phyloP scores from a whole-genome alignment of 2,113 vertebrate genomes.

The Chitala chitala region DNA sequence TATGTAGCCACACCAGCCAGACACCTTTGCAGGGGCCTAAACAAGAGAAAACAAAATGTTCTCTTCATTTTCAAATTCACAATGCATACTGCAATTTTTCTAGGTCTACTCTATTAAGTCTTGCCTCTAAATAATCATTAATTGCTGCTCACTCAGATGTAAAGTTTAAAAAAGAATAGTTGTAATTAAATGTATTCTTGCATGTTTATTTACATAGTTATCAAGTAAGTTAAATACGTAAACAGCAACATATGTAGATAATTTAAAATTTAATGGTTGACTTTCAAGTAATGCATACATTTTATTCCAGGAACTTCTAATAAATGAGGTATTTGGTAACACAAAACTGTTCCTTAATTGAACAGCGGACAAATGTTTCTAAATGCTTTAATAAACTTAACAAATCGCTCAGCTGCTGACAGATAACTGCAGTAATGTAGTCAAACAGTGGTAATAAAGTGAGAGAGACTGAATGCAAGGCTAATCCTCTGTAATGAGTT shows the following conservation, averaged over 20 bases:
- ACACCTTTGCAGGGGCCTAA: constrained; percentile 67
- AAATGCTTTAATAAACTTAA: constrained; percentile 30
- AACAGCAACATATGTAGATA: no score
- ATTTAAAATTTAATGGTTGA: no score
- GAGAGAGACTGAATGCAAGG: constrained; percentile 46
- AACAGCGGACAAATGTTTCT: constrained; percentile 17
- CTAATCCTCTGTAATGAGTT: constrained; percentile 41
- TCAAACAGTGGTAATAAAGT: constrained; percentile 51
- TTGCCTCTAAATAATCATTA: background rate
- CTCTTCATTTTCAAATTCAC: background rate
- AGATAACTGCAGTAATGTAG: constrained; percentile 44
- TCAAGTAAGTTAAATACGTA: no score
- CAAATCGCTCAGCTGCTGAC: constrained; percentile 44
- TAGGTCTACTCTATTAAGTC: background rate
- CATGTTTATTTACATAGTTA: no score
- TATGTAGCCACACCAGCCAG: constrained; percentile 85
- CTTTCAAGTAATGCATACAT: constrained; percentile 12
- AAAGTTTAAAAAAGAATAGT: no score
- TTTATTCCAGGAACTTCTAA: constrained; percentile 8
- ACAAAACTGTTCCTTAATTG: constrained; percentile 13
- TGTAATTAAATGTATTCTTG: no score
- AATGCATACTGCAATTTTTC: background rate
- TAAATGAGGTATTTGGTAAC: constrained; percentile 8
- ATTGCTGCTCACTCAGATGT: no score
- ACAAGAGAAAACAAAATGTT: background rate